Evolutionary conservation across 2,113 vertebrate genomes (phyloP), one percentile per base, ranked within the genome.

Genomic region (Gnathonemus longibarbis): DNA sequence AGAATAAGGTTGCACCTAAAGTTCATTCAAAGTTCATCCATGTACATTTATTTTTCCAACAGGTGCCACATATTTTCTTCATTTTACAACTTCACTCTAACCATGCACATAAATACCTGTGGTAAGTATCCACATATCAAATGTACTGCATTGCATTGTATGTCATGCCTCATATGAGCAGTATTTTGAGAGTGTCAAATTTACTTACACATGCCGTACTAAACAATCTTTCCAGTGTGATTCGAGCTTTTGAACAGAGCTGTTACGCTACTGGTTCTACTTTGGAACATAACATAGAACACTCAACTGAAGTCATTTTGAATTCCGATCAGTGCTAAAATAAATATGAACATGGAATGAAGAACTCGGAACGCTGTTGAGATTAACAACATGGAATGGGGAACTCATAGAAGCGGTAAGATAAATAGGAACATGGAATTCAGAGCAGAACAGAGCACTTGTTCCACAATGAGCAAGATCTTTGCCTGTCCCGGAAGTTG

Each of bases 1-100:
- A 27, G 74, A 80, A 13, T 39, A 77, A 77, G 70, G 70, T 9
- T 39, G 10, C 27, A 77, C 1, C 70, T 77, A 77, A 77, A 39
- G 74, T 80, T 80, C 74, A 80, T 80, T 80, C 35, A 5, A 84
- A 48, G 45, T 84, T 84, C 45, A 84, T 24, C 46, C 45, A 46
- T 84, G 39, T 84, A 84, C 42, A 48, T 84, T 84, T 84, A 84
- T 84, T 84, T 84, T 46, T 48, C 35, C 77, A 84, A 84, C 83
- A 84, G 83, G 83, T 84, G 83, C 8, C 45, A 45, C 19, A 24
- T 48, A 84, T 48, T 45, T 24, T 48, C 6, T 35, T 84, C 74
- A 35, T 39, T 80, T 35, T 77, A 77, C 74, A 77, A 77, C 35
- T 15, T 80, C 17, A 80, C 74, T 35, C 74, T 80, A 80, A n/a